A percentile compares a stretch with the other conserved stretches of the same genome.
These are phyloP conservation scores for Leptothorax acervorum DNA, from an alignment of 2,888 invertebrate species.

Conservation along the genomic window DNA sequence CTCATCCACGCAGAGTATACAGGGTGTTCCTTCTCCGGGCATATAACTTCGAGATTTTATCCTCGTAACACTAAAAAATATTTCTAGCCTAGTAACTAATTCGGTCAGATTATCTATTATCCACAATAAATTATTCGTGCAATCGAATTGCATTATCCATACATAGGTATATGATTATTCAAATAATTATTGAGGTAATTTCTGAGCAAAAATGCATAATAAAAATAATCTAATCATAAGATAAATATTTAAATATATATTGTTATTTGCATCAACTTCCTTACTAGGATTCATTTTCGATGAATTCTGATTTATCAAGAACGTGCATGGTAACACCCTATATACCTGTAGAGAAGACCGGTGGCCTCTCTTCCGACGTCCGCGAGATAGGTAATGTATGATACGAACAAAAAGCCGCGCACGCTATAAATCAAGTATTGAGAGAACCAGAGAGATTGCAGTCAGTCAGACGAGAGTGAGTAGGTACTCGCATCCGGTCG, in stretches of 20 bases:
- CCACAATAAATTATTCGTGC: background rate
- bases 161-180: background rate
- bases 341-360: constrained; percentile 39
- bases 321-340: constrained; percentile 17
- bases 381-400: constrained; percentile 51
- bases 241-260: background rate
- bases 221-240: background rate
- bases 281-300: background rate
- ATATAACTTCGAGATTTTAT: constrained; percentile 25
- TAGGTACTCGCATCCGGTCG: constrained; percentile 35
- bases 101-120: background rate
- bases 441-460: constrained; percentile 50
- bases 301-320: background rate
- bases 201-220: background rate
- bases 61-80: background rate
- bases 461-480: constrained; percentile 44
- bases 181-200: background rate
- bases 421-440: constrained; percentile 53
- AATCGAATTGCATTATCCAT: background rate
- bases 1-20: constrained; percentile 38
- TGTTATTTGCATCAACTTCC: background rate
- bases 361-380: constrained; percentile 52
- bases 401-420: constrained; percentile 47
- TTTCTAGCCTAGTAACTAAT: background rate
- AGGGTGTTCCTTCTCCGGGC: constrained; percentile 22